phyloP scores from a whole-genome alignment of 2,888 invertebrate species.

The Heliconius erato region DNA sequence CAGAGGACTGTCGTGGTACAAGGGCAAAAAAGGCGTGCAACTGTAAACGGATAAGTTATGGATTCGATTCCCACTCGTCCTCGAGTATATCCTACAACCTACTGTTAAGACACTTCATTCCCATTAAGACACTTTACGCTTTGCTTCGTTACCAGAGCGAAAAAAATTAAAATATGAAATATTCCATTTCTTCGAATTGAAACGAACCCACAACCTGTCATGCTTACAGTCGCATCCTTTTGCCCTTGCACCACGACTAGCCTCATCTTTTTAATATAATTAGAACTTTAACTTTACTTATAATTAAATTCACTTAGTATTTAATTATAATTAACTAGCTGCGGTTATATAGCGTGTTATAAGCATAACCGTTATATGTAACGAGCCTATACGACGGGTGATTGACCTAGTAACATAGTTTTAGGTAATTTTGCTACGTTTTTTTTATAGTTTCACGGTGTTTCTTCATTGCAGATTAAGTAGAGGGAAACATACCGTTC shows the following conservation, averaged over 20 bases:
- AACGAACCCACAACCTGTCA: background rate
- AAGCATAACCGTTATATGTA: conserved; percentile 30
- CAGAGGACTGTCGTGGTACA: no score
- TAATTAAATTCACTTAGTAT: conserved; percentile 3
- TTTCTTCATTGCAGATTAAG: background rate
- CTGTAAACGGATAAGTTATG: no score
- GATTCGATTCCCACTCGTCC: no score
- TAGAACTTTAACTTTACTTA: conserved; percentile 1
- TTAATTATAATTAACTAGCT: conserved; percentile 25
- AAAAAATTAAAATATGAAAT: background rate
- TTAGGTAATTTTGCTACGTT: background rate
- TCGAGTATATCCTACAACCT: no score
- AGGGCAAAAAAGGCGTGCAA: no score
- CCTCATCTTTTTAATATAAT: background rate
- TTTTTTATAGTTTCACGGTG: background rate
- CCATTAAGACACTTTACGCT: background rate
- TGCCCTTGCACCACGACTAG: background rate
- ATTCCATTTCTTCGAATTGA: background rate
- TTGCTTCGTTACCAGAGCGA: background rate
- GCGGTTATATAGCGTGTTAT: conserved; percentile 9
- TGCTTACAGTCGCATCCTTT: background rate
- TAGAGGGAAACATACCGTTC: background rate
- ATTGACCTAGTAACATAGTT: conserved; percentile 27
- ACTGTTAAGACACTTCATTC: background rate
- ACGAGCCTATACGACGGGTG: conserved; percentile 31